phyloP scores from a whole-genome alignment of 2,797 vertebrate species.

The Scarus forsteni region DNA sequence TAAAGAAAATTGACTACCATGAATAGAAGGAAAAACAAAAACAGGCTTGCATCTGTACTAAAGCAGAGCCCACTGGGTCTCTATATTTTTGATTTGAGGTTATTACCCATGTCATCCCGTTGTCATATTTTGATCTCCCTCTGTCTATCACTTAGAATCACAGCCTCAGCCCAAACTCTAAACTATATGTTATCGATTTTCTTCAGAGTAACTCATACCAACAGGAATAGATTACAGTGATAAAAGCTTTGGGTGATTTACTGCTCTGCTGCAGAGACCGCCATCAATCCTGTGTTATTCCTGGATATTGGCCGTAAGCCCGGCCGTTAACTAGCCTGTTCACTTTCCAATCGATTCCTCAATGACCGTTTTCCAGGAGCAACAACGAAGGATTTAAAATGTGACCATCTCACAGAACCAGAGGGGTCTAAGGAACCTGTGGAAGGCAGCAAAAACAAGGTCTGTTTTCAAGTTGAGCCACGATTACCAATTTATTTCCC shows the following conservation, averaged over 20 bases:
- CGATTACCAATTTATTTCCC: too few relatives aligned
- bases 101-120: background rate
- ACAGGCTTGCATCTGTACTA: background rate
- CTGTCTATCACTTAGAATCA: background rate
- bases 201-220: background rate
- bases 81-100: slow-evolving; percentile 3
- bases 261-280: slow-evolving; percentile 6
- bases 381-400: slow-evolving; percentile 4
- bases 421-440: background rate
- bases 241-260: slow-evolving; percentile 38
- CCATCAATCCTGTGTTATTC: slow-evolving; percentile 29
- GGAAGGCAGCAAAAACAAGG: too few relatives aligned
- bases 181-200: background rate
- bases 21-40: too few relatives aligned
- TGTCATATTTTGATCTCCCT: background rate
- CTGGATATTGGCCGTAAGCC: slow-evolving; percentile 31
- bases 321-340: slow-evolving; percentile 23
- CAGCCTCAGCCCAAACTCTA: background rate
- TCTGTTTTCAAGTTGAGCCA: too few relatives aligned
- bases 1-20: too few relatives aligned
- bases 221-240: slow-evolving; percentile 19
- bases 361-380: slow-evolving; percentile 20
- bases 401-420: background rate
- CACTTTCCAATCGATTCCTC: slow-evolving; percentile 32
- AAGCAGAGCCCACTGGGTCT: background rate